Base-by-base conservation (phyloP, 2,113 vertebrate genomes). In the Cynopterus brachyotis region DNA sequence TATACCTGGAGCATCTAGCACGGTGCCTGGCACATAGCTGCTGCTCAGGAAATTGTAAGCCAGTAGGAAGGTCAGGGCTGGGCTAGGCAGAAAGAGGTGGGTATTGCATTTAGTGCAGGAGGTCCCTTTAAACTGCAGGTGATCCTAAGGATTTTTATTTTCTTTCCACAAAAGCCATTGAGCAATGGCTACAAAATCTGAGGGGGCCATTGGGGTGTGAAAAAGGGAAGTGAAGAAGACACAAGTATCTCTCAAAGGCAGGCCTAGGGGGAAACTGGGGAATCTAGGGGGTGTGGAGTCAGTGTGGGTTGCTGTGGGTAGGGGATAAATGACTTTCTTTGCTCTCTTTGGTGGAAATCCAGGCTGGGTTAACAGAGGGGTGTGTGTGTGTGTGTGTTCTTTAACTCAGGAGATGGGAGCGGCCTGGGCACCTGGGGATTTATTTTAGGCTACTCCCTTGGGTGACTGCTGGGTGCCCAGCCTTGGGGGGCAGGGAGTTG, bases 161-260 rank as follows among this genome's bases (percentile, higher is more conserved):
- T 90, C 9, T 81, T 78, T 94, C 93, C 60, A 88, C 78, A 72
- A 97, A 96, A 96, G 60, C 53, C 84, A 12, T 95, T 98, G 82
- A 91, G 42, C 50, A 89, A 89, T 45, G 35, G 67, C 40, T 94
- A 70, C 76, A 96, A 93, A 90, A 81, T 92, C 32, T 42, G 22
- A 90, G 55, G 30, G 64, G 35, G 32, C 47, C 13, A 75, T 50
- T 81, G 59, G 88, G 70, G 53, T 96, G 40, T 91, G 83, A 53
- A 72, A 91, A 78, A 67, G 76, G 72, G 91, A 96, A 96, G 32
- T 55, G 26, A 45, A 70, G 64, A 84, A 26, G 45, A 53, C 35
- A 20, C 1, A 6, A 20, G 87, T 84, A 40, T 35, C 35, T 35
- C 35, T 89, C 5, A 16, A 89, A 75, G 81, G 28, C 47, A 64